Evolutionary conservation across 1,140 invertebrate genomes (phyloP), one percentile per base, ranked within the genome.

Genomic region (Pogonus chalceus): DNA sequence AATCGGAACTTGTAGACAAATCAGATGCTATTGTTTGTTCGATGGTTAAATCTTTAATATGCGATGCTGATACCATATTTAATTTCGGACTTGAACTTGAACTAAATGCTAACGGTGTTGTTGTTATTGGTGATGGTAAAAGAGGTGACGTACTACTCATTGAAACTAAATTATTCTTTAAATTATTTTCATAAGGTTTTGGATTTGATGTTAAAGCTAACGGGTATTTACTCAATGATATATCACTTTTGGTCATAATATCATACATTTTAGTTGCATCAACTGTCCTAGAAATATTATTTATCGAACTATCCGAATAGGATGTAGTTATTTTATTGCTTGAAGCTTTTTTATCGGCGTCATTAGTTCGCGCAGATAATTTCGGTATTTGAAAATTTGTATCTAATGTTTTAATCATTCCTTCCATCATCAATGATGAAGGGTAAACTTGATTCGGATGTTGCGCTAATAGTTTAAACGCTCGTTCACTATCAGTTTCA

Each of bases 361-460:
- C 68, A 0, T 69, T 57, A n/a, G 72, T 65, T 46, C 80, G 64
- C 0, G 80, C 80, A 0, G 84, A 86, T 49, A 90, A 64, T 70
- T 90, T 90, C 0, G 88, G 88, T 62, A 90, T 90, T 72, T 90
- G 87, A 73, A 89, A 90, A 63, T 88, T 90, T 1, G 85, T 87
- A 63, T 90, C 86, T 7, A 90, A 66, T 18, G 85, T 81, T 60
- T 88, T 89, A 39, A 85, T 85, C 16, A 87, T 69, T 14, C 84
- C 83, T 62, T 87, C 85, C 56, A 87, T 81, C 24, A 82, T 71
- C 0, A 76, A 52, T 21, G 75, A 72, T 0, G 73, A 65, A 0
- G 72, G 64, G 52, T 80, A 73, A 55, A 71, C 78, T 1, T 77
- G 72, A 52, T 78, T 75, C 9, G 74, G 68, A 52, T 71, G 77